Base-by-base conservation (phyloP, 2,888 invertebrate species). In the Phengaris arion region DNA sequence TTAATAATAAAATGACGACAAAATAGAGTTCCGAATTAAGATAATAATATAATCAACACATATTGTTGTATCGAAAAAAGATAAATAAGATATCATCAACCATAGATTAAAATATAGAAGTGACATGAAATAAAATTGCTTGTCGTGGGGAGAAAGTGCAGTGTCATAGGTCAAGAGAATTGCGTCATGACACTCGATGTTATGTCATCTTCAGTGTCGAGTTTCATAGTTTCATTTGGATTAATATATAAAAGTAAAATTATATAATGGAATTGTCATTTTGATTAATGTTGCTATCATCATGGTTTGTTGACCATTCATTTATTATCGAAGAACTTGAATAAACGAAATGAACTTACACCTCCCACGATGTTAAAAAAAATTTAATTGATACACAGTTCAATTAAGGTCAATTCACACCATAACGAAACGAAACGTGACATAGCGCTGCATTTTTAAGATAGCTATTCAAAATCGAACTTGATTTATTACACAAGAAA, bases 161-260 rank as follows among this genome's bases (percentile, higher is more conserved):
- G 59, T 74, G 74, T 74, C 74, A 74, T 74, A 74, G 74, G 74
- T 74, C 74, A 57, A 15, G 74, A 15, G 59, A 46, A 57, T 59
- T 74, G 48, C 74, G 74, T 59, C 15, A 72, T 7, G 51, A 51
- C 72, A 72, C 72, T 52, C 8, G n/a, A 68, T 15, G 48, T 69
- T 69, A 69, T 48, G 69, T 69, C 69, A 69, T 69, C 64, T 64
- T 35, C 13, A 64, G 64, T 13, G 35, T 35, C 52, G 52, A 64
- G 64, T 35, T 64, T 35, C 35, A 1, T 22, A 22, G 22, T 35
- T 35, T 64, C 64, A 45, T 35, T 64, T 64, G 35, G 64, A 64
- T 64, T 64, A 64, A 45, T 59, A 64, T 35, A 13, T 13, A 35
- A 6, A 64, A 10, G 13, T 35, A 35, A 59, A 35, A 64, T 64